phyloP scores from a whole-genome alignment of 2,888 invertebrate genomes.

The Seira musarum region DNA sequence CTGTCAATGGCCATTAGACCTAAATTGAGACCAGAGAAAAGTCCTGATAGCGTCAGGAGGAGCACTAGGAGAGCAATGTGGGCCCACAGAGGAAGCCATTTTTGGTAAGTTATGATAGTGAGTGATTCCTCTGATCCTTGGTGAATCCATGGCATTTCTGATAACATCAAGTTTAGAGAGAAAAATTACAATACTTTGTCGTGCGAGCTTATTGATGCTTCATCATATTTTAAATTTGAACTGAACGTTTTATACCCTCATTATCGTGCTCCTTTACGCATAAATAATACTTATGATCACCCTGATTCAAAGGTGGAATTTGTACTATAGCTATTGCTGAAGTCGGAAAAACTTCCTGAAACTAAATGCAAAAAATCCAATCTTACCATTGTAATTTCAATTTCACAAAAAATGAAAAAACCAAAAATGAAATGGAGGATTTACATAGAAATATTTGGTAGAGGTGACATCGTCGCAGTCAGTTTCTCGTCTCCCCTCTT shows the following conservation, averaged over 20 bases:
- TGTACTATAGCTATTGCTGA: constrained; percentile 67
- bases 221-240: too few species aligned
- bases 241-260: too few species aligned
- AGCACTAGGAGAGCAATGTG: constrained; percentile 80
- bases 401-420: too few species aligned
- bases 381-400: too few species aligned
- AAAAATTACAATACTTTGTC: too few species aligned
- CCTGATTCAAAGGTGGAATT: constrained; percentile 68
- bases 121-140: too few species aligned
- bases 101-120: constrained; percentile 56
- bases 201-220: too few species aligned
- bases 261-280: constrained; percentile 69
- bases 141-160: constrained; percentile 69
- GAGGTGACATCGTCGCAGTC: constrained; percentile 68
- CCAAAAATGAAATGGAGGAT: constrained; percentile 16
- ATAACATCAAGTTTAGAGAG: not conserved
- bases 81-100: constrained; percentile 82
- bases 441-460: constrained; percentile 65
- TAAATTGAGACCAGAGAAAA: constrained; percentile 97
- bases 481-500: constrained; percentile 57
- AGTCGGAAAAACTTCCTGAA: constrained; percentile 50
- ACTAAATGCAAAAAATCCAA: too few species aligned
- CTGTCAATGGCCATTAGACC: constrained; percentile 85
- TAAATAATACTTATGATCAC: constrained; percentile 68
- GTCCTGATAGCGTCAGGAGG: constrained; percentile 90